Evolutionary conservation across 1,140 invertebrate genomes (phyloP).

Genomic region (Neuroterus valhalla): DNA sequence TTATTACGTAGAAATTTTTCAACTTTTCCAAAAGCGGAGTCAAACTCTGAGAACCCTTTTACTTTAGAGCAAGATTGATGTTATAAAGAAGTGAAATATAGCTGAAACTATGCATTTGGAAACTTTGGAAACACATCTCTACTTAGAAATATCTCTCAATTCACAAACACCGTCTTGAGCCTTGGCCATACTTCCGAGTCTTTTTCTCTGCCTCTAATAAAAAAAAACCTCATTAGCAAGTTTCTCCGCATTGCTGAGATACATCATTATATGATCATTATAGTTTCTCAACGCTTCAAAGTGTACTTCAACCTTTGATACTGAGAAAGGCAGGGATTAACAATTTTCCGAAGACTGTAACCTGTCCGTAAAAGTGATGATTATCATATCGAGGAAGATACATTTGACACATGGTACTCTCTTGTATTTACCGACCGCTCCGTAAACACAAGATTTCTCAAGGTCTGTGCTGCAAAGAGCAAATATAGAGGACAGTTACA

Average conservation of each 20-base stretch:
- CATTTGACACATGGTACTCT: neutral
- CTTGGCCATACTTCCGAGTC: neutral
- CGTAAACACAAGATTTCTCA: slow-evolving; percentile 64
- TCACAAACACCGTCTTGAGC: slow-evolving; percentile 15
- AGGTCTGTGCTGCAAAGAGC: slow-evolving; percentile 28
- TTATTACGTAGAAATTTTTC: neutral
- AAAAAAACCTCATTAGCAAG: slow-evolving; percentile 9
- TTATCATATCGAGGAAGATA: slow-evolving; percentile 25
- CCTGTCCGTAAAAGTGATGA: neutral
- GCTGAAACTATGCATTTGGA: no score
- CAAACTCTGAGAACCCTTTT: no score
- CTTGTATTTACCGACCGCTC: slow-evolving; percentile 62
- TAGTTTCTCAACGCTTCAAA: slow-evolving; percentile 1
- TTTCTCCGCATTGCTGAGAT: slow-evolving; percentile 37
- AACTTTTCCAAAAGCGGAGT: no score
- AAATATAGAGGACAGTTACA: slow-evolving; percentile 28
- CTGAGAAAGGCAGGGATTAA: slow-evolving; percentile 9
- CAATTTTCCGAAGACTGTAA: neutral
- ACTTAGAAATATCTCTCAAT: slow-evolving; percentile 4
- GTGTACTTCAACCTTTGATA: slow-evolving; percentile 6
- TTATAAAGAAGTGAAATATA: no score
- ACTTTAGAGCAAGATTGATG: no score
- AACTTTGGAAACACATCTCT: neutral
- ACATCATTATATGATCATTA: slow-evolving; percentile 57
- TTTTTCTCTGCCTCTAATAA: slow-evolving; percentile 18